Evolutionary conservation across 1,140 invertebrate genomes (phyloP).

Genomic region (Diploscapter pachys): DNA sequence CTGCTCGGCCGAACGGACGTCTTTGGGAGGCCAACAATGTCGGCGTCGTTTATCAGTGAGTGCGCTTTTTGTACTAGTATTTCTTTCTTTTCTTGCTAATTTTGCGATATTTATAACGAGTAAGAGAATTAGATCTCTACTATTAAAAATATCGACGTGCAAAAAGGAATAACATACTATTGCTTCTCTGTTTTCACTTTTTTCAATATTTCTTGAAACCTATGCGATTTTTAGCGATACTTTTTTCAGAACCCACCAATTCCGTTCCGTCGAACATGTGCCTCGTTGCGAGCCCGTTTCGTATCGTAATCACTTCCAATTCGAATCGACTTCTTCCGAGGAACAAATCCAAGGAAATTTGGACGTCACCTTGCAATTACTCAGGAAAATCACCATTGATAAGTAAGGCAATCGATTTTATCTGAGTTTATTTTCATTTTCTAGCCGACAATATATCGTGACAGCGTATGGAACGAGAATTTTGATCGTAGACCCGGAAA

Average conservation of each 20-base stretch:
- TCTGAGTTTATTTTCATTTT: too few relatives aligned
- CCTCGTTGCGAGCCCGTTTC: constrained; percentile 17
- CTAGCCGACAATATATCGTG: too few relatives aligned
- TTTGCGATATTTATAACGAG: not conserved
- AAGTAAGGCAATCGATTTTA: too few relatives aligned
- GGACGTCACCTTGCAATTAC: too few relatives aligned
- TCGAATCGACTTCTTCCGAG: too few relatives aligned
- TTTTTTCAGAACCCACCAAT: constrained; percentile 28
- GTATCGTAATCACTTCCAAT: constrained; percentile 3
- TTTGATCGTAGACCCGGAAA: too few relatives aligned
- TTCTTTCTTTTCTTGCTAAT: not conserved
- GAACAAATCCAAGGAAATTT: too few relatives aligned
- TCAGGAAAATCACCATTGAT: too few relatives aligned
- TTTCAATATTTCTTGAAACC: not conserved
- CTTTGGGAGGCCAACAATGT: constrained; percentile 32
- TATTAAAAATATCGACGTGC: not conserved
- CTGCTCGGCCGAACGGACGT: constrained; percentile 26
- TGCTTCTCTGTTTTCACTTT: not conserved
- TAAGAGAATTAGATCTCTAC: too few relatives aligned
- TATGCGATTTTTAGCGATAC: not conserved
- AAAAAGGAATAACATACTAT: not conserved
- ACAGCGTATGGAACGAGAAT: too few relatives aligned
- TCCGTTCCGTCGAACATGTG: constrained; percentile 16
- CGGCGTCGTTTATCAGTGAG: constrained; percentile 24
- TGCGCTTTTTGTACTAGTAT: not conserved